phyloP scores from a whole-genome alignment of 2,888 invertebrate genomes.

The Sesamia inferens region DNA sequence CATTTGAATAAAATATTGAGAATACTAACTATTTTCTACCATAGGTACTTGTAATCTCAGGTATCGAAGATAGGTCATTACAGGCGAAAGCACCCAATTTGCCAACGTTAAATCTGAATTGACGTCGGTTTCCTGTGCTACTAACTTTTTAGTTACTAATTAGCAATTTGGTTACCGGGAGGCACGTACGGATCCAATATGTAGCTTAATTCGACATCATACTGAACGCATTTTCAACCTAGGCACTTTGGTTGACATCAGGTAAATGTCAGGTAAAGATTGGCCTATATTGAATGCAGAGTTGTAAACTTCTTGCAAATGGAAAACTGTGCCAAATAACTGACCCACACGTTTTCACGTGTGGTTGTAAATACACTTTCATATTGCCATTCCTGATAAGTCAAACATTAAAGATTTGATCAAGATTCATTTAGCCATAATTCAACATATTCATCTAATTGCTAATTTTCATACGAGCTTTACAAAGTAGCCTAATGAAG shows the following conservation, averaged over 20 bases:
- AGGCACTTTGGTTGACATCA: conserved; percentile 7
- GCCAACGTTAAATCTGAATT: conserved; percentile 25
- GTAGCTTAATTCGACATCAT: conserved; percentile 12
- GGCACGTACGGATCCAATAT: conserved; percentile 19
- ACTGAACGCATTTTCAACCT: conserved; percentile 27
- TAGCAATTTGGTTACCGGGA: conserved; percentile 38
- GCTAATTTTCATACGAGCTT: conserved; percentile 5
- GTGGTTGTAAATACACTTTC: conserved; percentile 10
- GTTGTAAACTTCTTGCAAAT: conserved; percentile 32
- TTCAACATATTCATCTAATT: not conserved
- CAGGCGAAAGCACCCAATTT: conserved; percentile 23
- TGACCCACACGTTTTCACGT: conserved; percentile 10
- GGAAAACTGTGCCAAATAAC: conserved; percentile 22
- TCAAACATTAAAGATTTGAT: not conserved
- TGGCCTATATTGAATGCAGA: conserved; percentile 47
- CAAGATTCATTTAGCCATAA: not conserved
- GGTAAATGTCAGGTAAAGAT: conserved; percentile 22
- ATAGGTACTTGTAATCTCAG: not conserved
- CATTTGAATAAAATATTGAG: not conserved
- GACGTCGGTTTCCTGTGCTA: conserved; percentile 20
- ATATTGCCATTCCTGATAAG: not conserved
- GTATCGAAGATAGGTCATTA: not conserved
- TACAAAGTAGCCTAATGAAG: conserved; percentile 19
- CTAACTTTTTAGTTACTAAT: conserved; percentile 43
- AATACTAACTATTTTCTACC: not conserved